phyloP scores from a whole-genome alignment of 2,113 vertebrate genomes.

The Geothlypis trichas region DNA sequence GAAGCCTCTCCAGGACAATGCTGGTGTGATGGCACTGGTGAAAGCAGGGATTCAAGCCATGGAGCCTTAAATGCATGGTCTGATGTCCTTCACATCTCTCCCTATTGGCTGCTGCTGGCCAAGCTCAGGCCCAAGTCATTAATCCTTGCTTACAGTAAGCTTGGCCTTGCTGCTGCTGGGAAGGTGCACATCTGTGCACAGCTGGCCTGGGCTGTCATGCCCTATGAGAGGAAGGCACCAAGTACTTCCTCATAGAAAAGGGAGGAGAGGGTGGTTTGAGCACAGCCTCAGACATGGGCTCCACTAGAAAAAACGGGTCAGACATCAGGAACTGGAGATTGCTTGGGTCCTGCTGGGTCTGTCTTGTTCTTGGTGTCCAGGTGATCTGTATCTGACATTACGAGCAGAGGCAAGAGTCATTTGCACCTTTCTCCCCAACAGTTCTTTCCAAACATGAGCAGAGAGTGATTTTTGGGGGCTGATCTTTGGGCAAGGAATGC shows the following conservation, averaged over 20 bases:
- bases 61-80: not conserved
- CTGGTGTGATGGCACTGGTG: rapidly evolving
- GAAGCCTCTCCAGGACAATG: not conserved
- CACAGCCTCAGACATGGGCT: not conserved
- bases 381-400: not conserved
- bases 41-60: not conserved
- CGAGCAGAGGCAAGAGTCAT: not conserved
- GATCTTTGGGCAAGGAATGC: constrained; percentile 41
- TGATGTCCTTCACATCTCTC: not conserved
- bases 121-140: not conserved
- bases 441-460: not conserved
- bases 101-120: not conserved
- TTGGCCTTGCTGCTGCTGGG: not conserved
- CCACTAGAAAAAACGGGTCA: not conserved
- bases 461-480: not conserved
- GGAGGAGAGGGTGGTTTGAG: not conserved
- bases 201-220: not conserved
- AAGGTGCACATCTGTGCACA: not conserved
- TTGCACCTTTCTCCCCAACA: not conserved
- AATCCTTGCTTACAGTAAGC: not conserved
- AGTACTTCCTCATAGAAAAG: not conserved
- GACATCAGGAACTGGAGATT: not conserved
- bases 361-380: not conserved
- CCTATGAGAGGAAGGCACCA: not conserved
- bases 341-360: not conserved